These are phyloP conservation scores for Brachyhypopomus occidentalis DNA, from an alignment of 2,113 vertebrate genomes.

Conservation along the genomic window DNA sequence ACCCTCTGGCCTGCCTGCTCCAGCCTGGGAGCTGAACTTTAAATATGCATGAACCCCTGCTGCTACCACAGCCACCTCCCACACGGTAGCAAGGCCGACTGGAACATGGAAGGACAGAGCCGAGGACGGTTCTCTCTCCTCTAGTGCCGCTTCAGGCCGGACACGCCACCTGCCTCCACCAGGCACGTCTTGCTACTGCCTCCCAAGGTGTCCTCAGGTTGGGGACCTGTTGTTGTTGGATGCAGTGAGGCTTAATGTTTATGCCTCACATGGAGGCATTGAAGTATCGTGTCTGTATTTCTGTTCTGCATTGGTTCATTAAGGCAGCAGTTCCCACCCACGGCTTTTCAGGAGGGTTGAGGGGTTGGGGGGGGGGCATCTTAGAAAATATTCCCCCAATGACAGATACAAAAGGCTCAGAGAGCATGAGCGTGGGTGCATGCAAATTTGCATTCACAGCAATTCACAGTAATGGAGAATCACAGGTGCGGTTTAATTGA, in stretches of 20 bases:
- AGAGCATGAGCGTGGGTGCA: constrained; percentile 24
- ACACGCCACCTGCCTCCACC: no score
- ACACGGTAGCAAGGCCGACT: constrained; percentile 22
- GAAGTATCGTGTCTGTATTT: constrained; percentile 27
- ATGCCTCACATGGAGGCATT: not conserved
- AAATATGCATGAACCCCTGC: constrained; percentile 50
- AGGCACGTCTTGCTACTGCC: no score
- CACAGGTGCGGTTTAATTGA: constrained; percentile 69
- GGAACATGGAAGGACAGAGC: constrained; percentile 37
- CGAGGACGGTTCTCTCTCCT: constrained; percentile 22
- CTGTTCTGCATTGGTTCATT: not conserved
- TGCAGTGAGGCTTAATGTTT: not conserved
- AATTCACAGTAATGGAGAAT: constrained; percentile 44
- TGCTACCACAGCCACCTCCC: not conserved
- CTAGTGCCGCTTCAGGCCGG: constrained; percentile 3
- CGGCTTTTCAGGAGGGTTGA: not conserved
- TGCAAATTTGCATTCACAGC: constrained; percentile 33
- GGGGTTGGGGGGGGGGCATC: not conserved
- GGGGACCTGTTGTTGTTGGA: constrained; percentile 12
- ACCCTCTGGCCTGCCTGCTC: constrained; percentile 40
- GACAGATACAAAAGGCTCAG: constrained; percentile 24
- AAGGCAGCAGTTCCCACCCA: not conserved
- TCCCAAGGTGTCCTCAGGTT: constrained; percentile 14
- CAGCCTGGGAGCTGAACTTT: constrained; percentile 44
- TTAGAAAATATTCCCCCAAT: constrained; percentile 20